Evolutionary conservation across 2,113 vertebrate species (phyloP).

Genomic region (Prionailurus bengalensis): DNA sequence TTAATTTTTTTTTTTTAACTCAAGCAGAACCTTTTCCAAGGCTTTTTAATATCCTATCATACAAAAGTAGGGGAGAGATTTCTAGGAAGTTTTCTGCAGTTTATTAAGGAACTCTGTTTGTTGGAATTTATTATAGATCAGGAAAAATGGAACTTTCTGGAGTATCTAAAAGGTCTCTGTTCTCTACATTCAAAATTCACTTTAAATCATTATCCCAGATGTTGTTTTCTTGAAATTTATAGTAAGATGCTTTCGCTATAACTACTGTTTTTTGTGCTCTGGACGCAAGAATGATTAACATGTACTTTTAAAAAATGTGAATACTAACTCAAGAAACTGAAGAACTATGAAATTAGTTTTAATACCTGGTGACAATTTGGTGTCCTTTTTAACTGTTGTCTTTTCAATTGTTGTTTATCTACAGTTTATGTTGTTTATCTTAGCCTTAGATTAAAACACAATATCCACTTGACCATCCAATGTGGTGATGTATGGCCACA

Average conservation of each 20-base stretch:
- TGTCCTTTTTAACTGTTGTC: background rate
- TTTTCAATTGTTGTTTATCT: background rate
- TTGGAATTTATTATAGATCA: conserved; percentile 29
- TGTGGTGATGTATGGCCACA: background rate
- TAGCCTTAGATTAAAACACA: background rate
- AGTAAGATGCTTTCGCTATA: background rate
- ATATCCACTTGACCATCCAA: background rate
- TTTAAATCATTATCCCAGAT: background rate
- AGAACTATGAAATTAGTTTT: background rate
- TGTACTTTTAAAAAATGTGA: background rate
- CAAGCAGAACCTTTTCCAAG: background rate
- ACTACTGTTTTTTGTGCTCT: background rate
- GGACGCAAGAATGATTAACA: background rate
- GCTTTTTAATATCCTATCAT: background rate
- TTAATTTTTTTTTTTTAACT: background rate
- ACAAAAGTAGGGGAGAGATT: background rate
- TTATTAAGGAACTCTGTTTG: conserved; percentile 30
- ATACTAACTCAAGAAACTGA: background rate
- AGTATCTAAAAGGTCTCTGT: background rate
- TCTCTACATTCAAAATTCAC: background rate
- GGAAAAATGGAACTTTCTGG: background rate
- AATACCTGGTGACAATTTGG: background rate
- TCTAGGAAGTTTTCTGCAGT: background rate
- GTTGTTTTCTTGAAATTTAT: background rate
- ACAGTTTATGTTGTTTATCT: background rate